Evolutionary conservation across 2,888 invertebrate species (phyloP), one percentile per base, ranked within the genome.

Genomic region (Rhingia campestris): DNA sequence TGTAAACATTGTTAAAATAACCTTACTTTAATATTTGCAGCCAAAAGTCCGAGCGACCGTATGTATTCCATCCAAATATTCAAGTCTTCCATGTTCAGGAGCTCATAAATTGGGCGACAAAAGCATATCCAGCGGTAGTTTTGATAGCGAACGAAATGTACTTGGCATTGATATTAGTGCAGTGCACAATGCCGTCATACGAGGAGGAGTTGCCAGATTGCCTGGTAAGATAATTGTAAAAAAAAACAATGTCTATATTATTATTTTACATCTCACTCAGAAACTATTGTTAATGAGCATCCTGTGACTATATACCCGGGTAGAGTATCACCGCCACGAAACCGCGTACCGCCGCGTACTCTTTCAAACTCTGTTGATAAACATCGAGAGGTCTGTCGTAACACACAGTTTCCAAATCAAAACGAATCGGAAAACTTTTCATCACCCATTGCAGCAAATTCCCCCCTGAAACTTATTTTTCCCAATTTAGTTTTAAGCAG

Each of bases 301-400:
- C 94, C 94, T 75, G 94, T 94, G 67, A 94, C 94, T n/a, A 94
- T 94, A 87, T 94, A 94, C 88, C 94, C 94, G 7, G 94, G 94
- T 1, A 88, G 89, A 41, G 87, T 88, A 74, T 89, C 89, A 73
- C 91, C 90, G 53, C 89, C 89, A 67, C 87, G 87, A 76, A 91
- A 92, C 90, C 93, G 94, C 92, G 91, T 94, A 89, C 95, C 95
- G 88, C 95, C 95, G 87, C 93, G 95, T 87, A 95, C 95, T 88
- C 93, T 95, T 89, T 94, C 95, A 82, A 94, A 93, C 89, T 95
- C 94, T 88, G 93, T 95, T 89, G 96, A 96, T 91, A 94, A 95
- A 88, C 96, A 96, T 92, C 94, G 96, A 89, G 96, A 96, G 92
- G 95, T 96, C 88, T 94, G 95, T 89, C 94, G 95, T 89, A 94